Evolutionary conservation across 2,797 vertebrate genomes (phyloP), one percentile per base, ranked within the genome.

Genomic region (Danio choprae): DNA sequence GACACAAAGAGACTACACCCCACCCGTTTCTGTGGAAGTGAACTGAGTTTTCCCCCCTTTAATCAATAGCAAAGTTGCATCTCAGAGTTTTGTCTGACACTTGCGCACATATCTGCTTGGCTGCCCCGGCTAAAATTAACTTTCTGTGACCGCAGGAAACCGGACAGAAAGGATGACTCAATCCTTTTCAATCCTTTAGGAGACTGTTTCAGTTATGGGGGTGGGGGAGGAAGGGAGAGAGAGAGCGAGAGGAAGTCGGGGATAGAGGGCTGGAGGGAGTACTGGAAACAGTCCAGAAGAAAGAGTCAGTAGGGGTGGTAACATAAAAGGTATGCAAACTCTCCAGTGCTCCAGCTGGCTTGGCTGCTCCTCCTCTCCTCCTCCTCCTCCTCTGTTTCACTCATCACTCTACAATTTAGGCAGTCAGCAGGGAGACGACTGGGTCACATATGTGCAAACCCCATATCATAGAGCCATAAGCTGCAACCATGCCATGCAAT

Each of bases 81-180:
- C 55, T 46, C 59, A 77, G 74, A 15, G 4, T 72, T 4, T 4
- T 12, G 60, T 62, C 67, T 58, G 75, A 73, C 38, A 73, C 53
- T 29, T 15, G 53, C 63, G 59, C 4, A 41, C 43, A 41, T 38
- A 50, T 60, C 79, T 72, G 74, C 38, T 22, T 15, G 11, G 6
- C 53, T 62, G 82, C 81, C 85, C 88, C 81, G 44, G 58, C 77
- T 72, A 83, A 85, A 90, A 85, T 87, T 84, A 77, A 88, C 79
- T 76, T 86, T 82, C 74, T 81, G 82, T 83, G 83, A 85, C 90
- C 83, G 81, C 85, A 88, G 89, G 88, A 87, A 87, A 76, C 76
- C 65, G 84, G 85, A 88, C 83, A 85, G 86, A 76, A 36, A 79
- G 79, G 81, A 89, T 84, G 89, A 86, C 80, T 79, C 85, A 88